A percentile compares a stretch with the other conserved stretches of the same genome.
Evolutionary conservation across 2,797 vertebrate species (phyloP).

Genomic region (Sylvilagus floridanus): DNA sequence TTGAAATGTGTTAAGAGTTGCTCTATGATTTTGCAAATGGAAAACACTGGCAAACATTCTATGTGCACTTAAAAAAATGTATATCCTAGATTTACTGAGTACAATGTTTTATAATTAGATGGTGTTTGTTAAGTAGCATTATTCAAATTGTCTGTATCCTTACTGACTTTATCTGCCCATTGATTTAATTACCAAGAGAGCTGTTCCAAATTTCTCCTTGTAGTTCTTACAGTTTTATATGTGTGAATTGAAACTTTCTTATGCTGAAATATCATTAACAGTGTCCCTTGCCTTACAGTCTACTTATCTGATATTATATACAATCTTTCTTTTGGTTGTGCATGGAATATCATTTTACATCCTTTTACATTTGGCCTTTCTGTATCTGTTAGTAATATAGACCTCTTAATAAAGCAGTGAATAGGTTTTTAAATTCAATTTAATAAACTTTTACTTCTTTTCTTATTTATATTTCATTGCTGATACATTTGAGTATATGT

Average conservation of each 20-base stretch:
- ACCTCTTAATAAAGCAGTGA: not conserved
- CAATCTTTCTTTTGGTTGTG: constrained; percentile 17
- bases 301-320: not conserved
- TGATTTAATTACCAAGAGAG: constrained; percentile 42
- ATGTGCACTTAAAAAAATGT: not conserved
- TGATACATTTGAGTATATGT: not conserved
- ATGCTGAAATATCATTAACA: constrained; percentile 8
- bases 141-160: constrained; percentile 17
- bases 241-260: not conserved
- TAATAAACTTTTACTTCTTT: constrained; percentile 19
- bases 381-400: not conserved
- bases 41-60: not conserved
- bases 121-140: constrained; percentile 44
- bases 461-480: constrained; percentile 29
- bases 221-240: not conserved
- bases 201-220: constrained; percentile 22
- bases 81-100: not conserved
- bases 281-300: not conserved
- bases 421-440: not conserved
- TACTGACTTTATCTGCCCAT: not conserved
- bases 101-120: constrained; percentile 45
- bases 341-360: not conserved
- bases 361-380: not conserved
- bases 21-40: not conserved
- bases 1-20: constrained; percentile 1